Evolutionary conservation across 2,888 invertebrate species (phyloP).

Genomic region (Drosophila nr. medialis): DNA sequence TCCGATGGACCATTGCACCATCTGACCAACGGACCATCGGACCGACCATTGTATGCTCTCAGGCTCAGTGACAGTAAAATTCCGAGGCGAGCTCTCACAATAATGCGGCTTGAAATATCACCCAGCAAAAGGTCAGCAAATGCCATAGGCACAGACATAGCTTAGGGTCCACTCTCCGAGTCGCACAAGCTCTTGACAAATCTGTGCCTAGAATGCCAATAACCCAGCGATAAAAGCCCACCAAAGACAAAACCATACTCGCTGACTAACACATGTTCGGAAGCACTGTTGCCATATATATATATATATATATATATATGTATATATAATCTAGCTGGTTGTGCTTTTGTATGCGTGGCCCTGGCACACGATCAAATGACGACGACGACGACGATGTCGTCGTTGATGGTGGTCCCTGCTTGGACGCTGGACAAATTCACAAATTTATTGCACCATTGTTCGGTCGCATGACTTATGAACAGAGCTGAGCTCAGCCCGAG

Average conservation of each 20-base stretch:
- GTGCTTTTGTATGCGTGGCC: slow-evolving; percentile 34
- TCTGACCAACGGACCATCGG: neutral
- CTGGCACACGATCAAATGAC: slow-evolving; percentile 77
- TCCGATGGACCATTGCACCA: slow-evolving; percentile 2
- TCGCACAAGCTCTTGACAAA: slow-evolving; percentile 48
- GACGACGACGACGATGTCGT: slow-evolving; percentile 34
- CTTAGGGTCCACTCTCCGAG: slow-evolving; percentile 35
- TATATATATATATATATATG: neutral
- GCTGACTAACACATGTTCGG: slow-evolving; percentile 67
- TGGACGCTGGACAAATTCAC: slow-evolving; percentile 75
- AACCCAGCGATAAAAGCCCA: slow-evolving; percentile 16
- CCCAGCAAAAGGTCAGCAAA: slow-evolving; percentile 66
- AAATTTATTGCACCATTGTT: slow-evolving; percentile 80
- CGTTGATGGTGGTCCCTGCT: slow-evolving; percentile 65
- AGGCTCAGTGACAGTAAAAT: slow-evolving; percentile 5
- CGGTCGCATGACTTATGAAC: slow-evolving; percentile 73
- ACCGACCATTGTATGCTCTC: slow-evolving; percentile 28
- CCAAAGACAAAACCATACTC: slow-evolving; percentile 6
- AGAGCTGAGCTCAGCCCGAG: slow-evolving; percentile 6
- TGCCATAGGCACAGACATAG: slow-evolving; percentile 21
- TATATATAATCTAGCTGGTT: slow-evolving; percentile 1
- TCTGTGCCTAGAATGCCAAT: slow-evolving; percentile 53
- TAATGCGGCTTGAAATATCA: slow-evolving; percentile 74
- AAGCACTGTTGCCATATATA: slow-evolving; percentile 42
- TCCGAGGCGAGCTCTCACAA: slow-evolving; percentile 37